A percentile compares a stretch with the other conserved stretches of the same genome.
Conservation (phyloP, 1,140 invertebrate genomes). For the Bradysia coprophila region DNA sequence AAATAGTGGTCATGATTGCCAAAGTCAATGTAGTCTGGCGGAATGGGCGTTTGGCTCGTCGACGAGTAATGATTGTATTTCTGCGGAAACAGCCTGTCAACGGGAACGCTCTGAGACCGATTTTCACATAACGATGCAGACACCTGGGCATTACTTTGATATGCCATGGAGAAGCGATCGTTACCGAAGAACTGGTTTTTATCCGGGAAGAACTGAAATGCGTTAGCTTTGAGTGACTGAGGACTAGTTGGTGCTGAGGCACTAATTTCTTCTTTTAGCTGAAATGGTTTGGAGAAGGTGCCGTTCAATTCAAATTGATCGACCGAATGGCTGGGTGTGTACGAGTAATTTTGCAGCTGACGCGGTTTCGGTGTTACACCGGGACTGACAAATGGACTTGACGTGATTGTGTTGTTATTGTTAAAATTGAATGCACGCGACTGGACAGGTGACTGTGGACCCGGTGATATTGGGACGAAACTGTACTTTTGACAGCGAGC, state of each 20-base stretch:
- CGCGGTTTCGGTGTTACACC: constrained; percentile 52
- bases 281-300: no score
- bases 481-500: constrained; percentile 56
- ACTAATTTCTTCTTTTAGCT: constrained; percentile 8
- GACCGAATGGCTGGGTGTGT: constrained; percentile 12
- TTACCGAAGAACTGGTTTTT: no score
- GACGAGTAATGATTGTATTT: not conserved
- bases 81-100: constrained; percentile 1
- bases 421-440: no score
- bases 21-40: constrained; percentile 49
- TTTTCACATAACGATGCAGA: no score
- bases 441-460: constrained; percentile 25
- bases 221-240: no score
- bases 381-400: constrained; percentile 67
- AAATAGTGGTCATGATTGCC: constrained; percentile 11
- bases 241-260: constrained; percentile 20
- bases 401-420: not conserved
- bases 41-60: constrained; percentile 41
- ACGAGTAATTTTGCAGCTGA: no score
- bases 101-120: constrained; percentile 21
- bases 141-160: constrained; percentile 9
- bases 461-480: constrained; percentile 66
- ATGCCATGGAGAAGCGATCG: no score
- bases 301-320: no score
- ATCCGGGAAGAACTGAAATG: no score